Percentiles rank a stretch among this genome's conserved stretches.
Conservation (phyloP, 30 jellyfish, hydroid and myxozoan genomes). For the Phacellophora camtschatica region DNA sequence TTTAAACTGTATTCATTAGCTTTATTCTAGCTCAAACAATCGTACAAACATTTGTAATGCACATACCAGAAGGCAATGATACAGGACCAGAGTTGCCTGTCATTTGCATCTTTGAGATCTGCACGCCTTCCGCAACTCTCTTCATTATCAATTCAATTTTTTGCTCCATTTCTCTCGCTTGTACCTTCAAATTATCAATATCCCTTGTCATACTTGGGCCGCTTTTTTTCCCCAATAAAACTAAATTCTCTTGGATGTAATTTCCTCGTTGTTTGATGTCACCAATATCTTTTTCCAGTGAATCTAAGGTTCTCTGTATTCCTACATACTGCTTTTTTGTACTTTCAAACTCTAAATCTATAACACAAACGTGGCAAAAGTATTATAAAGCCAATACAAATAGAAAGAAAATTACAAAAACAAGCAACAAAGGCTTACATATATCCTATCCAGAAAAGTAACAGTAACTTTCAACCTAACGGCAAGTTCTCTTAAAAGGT, state of each 20-base stretch:
- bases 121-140: not conserved
- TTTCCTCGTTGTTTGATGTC: slow-evolving; percentile 5
- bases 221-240: slow-evolving; percentile 8
- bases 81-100: not conserved
- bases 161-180: slow-evolving; percentile 30
- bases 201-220: slow-evolving; percentile 17
- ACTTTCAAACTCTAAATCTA: not conserved
- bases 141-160: not conserved
- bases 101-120: not conserved
- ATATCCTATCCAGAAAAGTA: too few relatives aligned
- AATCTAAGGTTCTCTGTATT: not conserved
- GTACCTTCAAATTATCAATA: slow-evolving; percentile 27
- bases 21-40: too few relatives aligned
- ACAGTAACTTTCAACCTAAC: too few relatives aligned
- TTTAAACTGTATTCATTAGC: too few relatives aligned
- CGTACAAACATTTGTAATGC: too few relatives aligned
- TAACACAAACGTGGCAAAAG: not conserved
- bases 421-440: too few relatives aligned
- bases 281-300: not conserved
- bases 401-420: too few relatives aligned
- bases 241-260: not conserved
- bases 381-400: not conserved
- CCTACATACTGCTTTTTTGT: not conserved
- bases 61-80: slow-evolving; percentile 15
- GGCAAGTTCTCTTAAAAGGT: too few relatives aligned